Base-by-base conservation (phyloP, 2,888 invertebrate genomes). In the Sphinx pinastri region DNA sequence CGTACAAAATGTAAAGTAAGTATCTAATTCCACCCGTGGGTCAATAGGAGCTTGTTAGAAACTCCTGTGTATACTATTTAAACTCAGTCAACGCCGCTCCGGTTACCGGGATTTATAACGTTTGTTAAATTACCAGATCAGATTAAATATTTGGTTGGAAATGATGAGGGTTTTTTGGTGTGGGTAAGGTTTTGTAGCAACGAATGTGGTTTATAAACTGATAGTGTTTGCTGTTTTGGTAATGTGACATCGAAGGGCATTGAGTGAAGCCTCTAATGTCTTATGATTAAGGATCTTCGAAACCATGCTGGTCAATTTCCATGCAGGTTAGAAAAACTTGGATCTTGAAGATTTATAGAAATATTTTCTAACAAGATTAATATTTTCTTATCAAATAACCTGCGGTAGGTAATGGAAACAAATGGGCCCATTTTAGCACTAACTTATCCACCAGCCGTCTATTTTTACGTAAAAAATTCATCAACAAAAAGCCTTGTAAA, bases 401-500 rank as follows among this genome's bases (percentile, higher is more conserved):
- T 8, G 38, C 38, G 38, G 4, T 38, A 38, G 38, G 11, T 14
- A 31, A 25, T 14, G 52, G 4, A 67, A 38, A n/a, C 0, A 0
- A 60, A 60, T 45, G 59, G 38, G 8, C 2, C 52, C 8, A 31
- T 38, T 16, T 13, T 25, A 67, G 19, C 47, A 54, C 16, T 14
- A 73, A 72, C 68, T 70, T 69, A 67, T 49, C 63, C 67, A 71
- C 66, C 66, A 70, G 55, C 49, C 70, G 70, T 55, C 16, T 19
- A 19, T 19, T 74, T 73, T 68, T 71, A 69, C 69, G 74, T 70
- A 74, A 77, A 77, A 72, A 74, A 77, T 78, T 77, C 77, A 83
- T 82, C 81, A 77, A 77, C 80, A 80, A 79, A 77, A 83, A 80
- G 80, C 84, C 81, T 83, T 79, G 76, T 87, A 83, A 79, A 83